phyloP scores from a whole-genome alignment of 2,797 vertebrate species.

The Gambelia wislizenii region DNA sequence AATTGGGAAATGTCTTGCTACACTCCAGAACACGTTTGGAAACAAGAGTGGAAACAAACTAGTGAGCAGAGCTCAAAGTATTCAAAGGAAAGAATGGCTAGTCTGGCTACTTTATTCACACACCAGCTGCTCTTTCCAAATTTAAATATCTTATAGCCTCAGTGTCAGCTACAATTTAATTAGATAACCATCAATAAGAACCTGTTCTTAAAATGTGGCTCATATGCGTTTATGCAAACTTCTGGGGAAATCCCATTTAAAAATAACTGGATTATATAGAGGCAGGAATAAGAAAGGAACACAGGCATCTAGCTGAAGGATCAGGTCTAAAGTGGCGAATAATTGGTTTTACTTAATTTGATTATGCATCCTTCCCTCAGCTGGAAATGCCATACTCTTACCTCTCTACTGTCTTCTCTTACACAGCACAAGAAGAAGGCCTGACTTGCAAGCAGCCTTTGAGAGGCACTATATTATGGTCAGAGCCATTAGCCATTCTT shows the following conservation, averaged over 20 bases:
- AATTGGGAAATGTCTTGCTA: not conserved
- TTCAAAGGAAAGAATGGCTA: conserved; percentile 33
- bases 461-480: not conserved
- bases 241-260: not conserved
- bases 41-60: not conserved
- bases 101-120: conserved; percentile 59
- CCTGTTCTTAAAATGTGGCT: not conserved
- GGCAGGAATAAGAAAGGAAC: not conserved
- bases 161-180: conserved; percentile 53
- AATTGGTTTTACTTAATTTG: conserved; percentile 39
- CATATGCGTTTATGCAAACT: not conserved
- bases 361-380: conserved; percentile 23
- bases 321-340: not conserved
- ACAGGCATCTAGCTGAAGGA: conserved; percentile 5
- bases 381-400: conserved; percentile 18
- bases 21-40: not conserved
- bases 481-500: not conserved
- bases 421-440: not conserved
- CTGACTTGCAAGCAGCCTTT: not conserved
- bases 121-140: conserved; percentile 65
- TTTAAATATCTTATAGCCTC: conserved; percentile 51
- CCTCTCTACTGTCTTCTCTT: not conserved
- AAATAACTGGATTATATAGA: conserved; percentile 2
- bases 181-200: conserved; percentile 33
- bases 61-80: not conserved